Base-by-base conservation (phyloP, 2,797 vertebrate genomes). In the Pterois miles region DNA sequence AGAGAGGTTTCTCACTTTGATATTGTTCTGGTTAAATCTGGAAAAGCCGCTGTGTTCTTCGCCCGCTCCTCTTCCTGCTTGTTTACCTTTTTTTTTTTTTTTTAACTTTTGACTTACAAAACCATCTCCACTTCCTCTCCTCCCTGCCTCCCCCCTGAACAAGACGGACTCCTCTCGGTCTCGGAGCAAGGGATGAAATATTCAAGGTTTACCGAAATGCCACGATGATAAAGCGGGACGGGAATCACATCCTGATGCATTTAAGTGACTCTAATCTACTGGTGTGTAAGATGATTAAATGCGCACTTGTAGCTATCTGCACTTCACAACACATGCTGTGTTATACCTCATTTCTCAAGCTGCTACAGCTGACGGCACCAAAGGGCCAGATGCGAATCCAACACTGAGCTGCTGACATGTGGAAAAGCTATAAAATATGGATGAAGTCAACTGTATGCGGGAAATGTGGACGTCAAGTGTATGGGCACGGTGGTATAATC, bases 1-100 rank as follows among this genome's bases (percentile, higher is more conserved):
- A 9, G 23, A 76, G 67, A 77, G 63, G 27, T 73, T 80, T 71
- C 50, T 63, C 63, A 66, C 63, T 83, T 84, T 87, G 75, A 89
- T 79, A 80, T 62, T 22, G 34, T 75, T 80, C 70, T 65, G 63
- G 69, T 84, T 88, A 57, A 88, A 84, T 78, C 78, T 80, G 68
- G 50, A 16, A 16, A 57, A 68, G 46, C 23, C 0, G 22, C 68
- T 67, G 29, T 81, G 43, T 59, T 84, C 48, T 56, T 56, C 14
- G 5, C 58, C n/a, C 66, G 23, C 12, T 64, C 36, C 4, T 25
- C 66, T 81, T 76, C 54, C 65, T 43, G 16, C 14, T 74, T 80
- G 82, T 74, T 86, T 87, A 69, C 48, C 60, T 8, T 29, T 56
- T 33, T 76, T 64, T 58, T 59, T 12, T 29, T 56, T 33, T 76